Percentiles rank a stretch among this genome's conserved stretches.
Evolutionary conservation across 2,888 invertebrate genomes (phyloP).

Genomic region (Harpalus rufipes): DNA sequence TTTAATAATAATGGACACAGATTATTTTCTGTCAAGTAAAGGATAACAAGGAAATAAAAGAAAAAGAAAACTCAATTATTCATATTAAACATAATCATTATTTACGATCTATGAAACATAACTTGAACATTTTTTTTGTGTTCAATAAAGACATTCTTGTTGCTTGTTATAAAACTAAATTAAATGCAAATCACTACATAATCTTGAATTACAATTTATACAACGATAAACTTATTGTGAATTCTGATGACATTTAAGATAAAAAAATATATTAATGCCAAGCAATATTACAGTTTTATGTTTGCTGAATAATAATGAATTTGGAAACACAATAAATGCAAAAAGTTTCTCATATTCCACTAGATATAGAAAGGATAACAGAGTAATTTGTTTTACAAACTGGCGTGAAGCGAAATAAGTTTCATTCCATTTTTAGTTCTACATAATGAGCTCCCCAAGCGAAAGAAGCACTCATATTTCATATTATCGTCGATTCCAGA

Average conservation of each 20-base stretch:
- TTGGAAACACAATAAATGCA: conserved; percentile 9
- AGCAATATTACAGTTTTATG: neutral
- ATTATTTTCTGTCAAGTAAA: too few relatives aligned
- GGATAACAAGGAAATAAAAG: too few relatives aligned
- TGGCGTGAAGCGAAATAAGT: conserved; percentile 40
- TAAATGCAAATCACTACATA: neutral
- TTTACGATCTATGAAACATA: neutral
- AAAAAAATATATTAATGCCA: conserved; percentile 8
- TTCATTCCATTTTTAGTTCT: conserved; percentile 27
- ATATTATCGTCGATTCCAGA: conserved; percentile 35
- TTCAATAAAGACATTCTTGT: too few relatives aligned
- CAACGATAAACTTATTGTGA: neutral
- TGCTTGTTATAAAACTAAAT: neutral
- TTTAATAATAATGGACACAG: too few relatives aligned
- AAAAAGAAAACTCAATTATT: too few relatives aligned
- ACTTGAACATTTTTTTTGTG: neutral
- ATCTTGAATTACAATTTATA: neutral
- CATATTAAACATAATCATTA: too few relatives aligned
- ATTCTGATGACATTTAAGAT: conserved; percentile 17
- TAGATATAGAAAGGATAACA: conserved; percentile 35
- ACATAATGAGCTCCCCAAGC: conserved; percentile 16
- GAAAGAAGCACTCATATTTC: conserved; percentile 49
- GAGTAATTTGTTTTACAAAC: conserved; percentile 50
- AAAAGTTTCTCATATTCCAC: conserved; percentile 21
- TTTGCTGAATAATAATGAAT: conserved; percentile 25